phyloP scores from a whole-genome alignment of 1,140 invertebrate genomes.

The Sycophaga agraensis region DNA sequence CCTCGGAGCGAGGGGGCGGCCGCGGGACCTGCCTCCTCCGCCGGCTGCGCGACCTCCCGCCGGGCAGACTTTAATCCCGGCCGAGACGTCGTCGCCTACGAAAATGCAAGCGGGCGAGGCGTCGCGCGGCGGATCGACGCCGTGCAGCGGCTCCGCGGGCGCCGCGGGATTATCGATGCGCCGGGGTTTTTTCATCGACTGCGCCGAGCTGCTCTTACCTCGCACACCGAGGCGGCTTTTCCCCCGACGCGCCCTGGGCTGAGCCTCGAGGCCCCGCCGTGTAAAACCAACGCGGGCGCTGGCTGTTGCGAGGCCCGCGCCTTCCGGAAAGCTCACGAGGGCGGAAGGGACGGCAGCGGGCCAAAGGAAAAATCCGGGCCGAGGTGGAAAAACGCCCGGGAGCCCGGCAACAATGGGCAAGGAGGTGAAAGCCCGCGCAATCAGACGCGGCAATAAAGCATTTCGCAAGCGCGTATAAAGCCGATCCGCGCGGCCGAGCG shows the following conservation, averaged over 20 bases:
- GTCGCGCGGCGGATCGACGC: background rate
- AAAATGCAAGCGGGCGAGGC: conserved; percentile 24
- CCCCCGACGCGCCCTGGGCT: too few species aligned
- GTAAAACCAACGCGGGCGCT: too few species aligned
- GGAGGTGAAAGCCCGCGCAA: conserved; percentile 11
- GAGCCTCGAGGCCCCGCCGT: too few species aligned
- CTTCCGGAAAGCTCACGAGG: too few species aligned
- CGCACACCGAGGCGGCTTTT: too few species aligned
- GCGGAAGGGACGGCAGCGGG: background rate
- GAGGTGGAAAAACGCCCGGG: background rate
- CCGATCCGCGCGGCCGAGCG: conserved; percentile 26
- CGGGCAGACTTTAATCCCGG: conserved; percentile 20
- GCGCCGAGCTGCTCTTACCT: background rate
- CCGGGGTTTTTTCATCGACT: background rate
- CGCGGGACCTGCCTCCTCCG: too few species aligned
- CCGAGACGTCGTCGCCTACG: conserved; percentile 2
- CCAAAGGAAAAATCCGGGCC: conserved; percentile 6
- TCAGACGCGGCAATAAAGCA: conserved; percentile 40
- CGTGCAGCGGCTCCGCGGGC: too few species aligned
- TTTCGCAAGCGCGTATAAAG: conserved; percentile 43
- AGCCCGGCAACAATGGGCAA: background rate
- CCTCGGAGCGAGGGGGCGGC: background rate
- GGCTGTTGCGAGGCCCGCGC: too few species aligned
- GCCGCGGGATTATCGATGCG: conserved; percentile 4
- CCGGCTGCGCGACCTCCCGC: too few species aligned